Percentiles rank a stretch among this genome's conserved stretches.
Evolutionary conservation across 2,888 invertebrate genomes (phyloP).

Genomic region (Ennomos fuscantarius): DNA sequence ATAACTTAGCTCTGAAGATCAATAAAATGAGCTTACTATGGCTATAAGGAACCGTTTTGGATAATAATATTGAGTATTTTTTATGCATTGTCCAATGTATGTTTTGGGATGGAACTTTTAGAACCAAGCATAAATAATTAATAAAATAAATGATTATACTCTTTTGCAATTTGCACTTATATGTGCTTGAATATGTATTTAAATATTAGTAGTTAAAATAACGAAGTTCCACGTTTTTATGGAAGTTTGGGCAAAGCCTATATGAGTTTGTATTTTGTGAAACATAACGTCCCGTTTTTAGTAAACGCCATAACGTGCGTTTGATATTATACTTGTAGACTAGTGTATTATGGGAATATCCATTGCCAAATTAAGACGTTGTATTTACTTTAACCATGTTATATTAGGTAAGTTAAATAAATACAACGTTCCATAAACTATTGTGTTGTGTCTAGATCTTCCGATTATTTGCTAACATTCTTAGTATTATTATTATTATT

Average conservation of each 20-base stretch:
- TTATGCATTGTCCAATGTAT: constrained; percentile 31
- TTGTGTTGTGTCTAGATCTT: constrained; percentile 49
- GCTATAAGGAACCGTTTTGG: constrained; percentile 11
- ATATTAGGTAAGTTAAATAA: constrained; percentile 3
- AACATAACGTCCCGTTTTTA: background rate
- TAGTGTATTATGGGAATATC: constrained; percentile 3
- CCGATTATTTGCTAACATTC: constrained; percentile 26
- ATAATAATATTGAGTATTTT: constrained; percentile 33
- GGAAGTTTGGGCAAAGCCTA: constrained; percentile 5
- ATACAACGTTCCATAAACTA: constrained; percentile 14
- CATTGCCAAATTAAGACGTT: constrained; percentile 38
- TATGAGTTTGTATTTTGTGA: background rate
- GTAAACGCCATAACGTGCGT: no score
- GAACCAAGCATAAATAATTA: background rate
- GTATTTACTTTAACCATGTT: constrained; percentile 14
- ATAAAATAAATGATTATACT: background rate
- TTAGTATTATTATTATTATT: background rate
- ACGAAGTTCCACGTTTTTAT: background rate
- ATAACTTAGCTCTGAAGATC: constrained; percentile 13
- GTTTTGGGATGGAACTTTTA: constrained; percentile 1
- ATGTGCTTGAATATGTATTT: constrained; percentile 2
- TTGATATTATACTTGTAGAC: background rate
- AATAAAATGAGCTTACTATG: constrained; percentile 20
- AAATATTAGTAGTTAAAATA: constrained; percentile 4
- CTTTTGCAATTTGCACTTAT: background rate